These are phyloP conservation scores for Acrossocheilus fasciatus DNA, from an alignment of 2,797 vertebrate genomes.

Conservation along the genomic window DNA sequence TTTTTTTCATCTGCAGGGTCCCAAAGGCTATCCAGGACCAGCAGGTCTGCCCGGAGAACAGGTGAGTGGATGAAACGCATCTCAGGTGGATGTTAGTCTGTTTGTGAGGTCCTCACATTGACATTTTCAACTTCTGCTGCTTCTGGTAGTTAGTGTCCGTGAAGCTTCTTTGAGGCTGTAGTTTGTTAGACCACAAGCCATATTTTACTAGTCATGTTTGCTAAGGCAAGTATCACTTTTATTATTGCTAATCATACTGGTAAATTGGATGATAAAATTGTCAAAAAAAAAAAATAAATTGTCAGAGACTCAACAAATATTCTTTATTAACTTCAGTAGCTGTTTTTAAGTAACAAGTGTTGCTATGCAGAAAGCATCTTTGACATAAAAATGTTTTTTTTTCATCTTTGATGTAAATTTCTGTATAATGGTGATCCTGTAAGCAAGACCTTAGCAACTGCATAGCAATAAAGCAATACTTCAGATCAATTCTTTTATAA, in stretches of 20 bases:
- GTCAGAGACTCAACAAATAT: neutral
- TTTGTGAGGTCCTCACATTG: neutral
- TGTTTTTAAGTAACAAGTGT: neutral
- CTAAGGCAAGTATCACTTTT: neutral
- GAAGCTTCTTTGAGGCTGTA: neutral
- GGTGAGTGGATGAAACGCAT: slow-evolving; percentile 62
- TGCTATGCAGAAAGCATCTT: neutral
- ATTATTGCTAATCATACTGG: neutral
- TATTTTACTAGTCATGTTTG: neutral
- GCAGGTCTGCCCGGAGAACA: slow-evolving; percentile 81
- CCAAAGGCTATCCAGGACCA: slow-evolving; percentile 81
- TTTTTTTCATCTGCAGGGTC: slow-evolving; percentile 74
- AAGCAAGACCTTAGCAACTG: neutral
- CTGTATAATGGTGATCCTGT: neutral
- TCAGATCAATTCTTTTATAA: neutral
- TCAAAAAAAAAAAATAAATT: too few relatives aligned
- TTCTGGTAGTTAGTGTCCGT: neutral
- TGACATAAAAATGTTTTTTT: neutral
- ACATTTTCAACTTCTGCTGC: neutral
- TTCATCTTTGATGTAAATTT: neutral
- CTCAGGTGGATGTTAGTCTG: neutral
- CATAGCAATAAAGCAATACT: neutral
- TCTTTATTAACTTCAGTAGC: neutral
- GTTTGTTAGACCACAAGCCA: neutral
- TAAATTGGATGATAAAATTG: neutral